Percentiles rank a stretch among this genome's conserved stretches.
These are phyloP conservation scores for Apamea crenata DNA, from an alignment of 2,888 invertebrate genomes.

Conservation along the genomic window DNA sequence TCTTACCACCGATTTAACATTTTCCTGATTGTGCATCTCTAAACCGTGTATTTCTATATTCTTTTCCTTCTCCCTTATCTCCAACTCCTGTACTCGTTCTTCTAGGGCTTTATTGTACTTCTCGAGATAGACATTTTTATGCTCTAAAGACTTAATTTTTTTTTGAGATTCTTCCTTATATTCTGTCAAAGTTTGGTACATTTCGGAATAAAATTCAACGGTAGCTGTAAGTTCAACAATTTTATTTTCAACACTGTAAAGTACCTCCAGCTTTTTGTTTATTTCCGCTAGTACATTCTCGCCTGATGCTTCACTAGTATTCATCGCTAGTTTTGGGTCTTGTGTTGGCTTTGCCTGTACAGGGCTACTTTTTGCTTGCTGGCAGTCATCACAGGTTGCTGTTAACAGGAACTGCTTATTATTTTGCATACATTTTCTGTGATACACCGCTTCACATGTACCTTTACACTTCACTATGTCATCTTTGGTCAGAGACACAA, in stretches of 20 bases:
- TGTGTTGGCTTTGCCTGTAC: not conserved
- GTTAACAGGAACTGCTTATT: not conserved
- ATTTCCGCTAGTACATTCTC: not conserved
- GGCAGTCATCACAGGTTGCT: not conserved
- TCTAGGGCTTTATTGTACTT: not conserved
- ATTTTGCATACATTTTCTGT: not conserved
- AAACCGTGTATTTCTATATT: not conserved
- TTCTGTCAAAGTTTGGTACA: not conserved
- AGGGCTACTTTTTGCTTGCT: not conserved
- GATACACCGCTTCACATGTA: constrained; percentile 5
- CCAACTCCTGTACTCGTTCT: constrained; percentile 2
- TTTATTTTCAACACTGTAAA: constrained; percentile 9
- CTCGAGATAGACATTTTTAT: not conserved
- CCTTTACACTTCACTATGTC: constrained; percentile 1
- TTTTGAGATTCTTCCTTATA: not conserved
- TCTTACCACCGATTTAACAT: not conserved
- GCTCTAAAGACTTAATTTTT: not conserved
- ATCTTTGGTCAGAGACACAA: constrained; percentile 2
- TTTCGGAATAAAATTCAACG: not conserved
- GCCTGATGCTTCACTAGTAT: not conserved
- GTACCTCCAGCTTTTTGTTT: constrained; percentile 5
- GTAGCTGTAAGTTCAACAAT: not conserved
- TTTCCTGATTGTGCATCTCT: not conserved
- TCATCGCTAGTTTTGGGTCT: not conserved
- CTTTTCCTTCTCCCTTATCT: not conserved